Percentiles rank a stretch among this genome's conserved stretches.
Conservation (phyloP, 2,113 vertebrate genomes). For the Hyaena hyaena region DNA sequence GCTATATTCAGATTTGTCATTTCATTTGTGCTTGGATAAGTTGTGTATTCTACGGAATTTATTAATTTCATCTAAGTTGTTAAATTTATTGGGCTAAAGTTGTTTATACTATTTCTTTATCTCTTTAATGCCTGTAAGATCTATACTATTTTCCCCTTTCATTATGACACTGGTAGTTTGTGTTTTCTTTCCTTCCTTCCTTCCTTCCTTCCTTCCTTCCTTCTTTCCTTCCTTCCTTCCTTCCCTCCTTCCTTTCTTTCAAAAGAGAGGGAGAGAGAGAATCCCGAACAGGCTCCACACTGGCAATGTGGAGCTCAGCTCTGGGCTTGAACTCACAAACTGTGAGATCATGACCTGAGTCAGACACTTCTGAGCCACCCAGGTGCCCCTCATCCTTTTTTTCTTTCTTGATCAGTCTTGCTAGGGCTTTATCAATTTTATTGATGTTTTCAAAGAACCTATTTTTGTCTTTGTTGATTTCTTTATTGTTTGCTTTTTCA, state of each 20-base stretch:
- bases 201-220: too few relatives aligned
- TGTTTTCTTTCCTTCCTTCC: background rate
- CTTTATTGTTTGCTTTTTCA: background rate
- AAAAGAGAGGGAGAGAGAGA: too few relatives aligned
- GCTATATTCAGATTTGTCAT: background rate
- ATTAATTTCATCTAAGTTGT: conserved; percentile 1
- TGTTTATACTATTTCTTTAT: background rate
- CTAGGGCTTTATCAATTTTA: background rate
- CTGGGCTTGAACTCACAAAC: too few relatives aligned
- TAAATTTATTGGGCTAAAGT: background rate
- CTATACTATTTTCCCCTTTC: background rate
- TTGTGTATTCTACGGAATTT: background rate
- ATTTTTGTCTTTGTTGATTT: background rate
- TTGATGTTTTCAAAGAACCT: background rate
- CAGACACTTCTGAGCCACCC: too few relatives aligned
- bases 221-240: too few relatives aligned
- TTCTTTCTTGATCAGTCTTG: background rate
- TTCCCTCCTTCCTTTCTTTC: too few relatives aligned
- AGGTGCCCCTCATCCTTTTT: accelerated
- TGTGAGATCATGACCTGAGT: too few relatives aligned
- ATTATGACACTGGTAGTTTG: background rate
- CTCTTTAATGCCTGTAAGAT: background rate
- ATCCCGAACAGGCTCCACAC: too few relatives aligned
- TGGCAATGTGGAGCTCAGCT: too few relatives aligned
- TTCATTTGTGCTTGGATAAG: background rate